A percentile compares a stretch with the other conserved stretches of the same genome.
Evolutionary conservation across 2,797 vertebrate genomes (phyloP).

Genomic region (Platyrinchus mystaceus): DNA sequence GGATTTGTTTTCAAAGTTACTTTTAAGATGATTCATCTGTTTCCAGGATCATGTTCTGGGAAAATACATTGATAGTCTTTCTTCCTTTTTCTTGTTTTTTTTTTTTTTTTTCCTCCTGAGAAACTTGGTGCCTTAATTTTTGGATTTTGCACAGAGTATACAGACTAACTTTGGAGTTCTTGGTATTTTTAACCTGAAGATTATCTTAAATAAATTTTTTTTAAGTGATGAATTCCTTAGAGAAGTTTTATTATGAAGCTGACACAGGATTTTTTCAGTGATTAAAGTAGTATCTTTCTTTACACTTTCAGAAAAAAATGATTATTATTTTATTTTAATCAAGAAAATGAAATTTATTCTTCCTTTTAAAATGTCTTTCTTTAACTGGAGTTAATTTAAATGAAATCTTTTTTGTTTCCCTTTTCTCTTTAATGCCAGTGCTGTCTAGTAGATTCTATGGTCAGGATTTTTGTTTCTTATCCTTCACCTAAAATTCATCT

Average conservation of each 20-base stretch:
- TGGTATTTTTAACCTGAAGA: not conserved
- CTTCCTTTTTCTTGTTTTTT: not conserved
- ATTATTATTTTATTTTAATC: not conserved
- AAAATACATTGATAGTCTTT: not conserved
- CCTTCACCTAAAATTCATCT: not conserved
- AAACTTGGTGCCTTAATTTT: not conserved
- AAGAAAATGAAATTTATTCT: not conserved
- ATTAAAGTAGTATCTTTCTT: not conserved
- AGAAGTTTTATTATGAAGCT: not conserved
- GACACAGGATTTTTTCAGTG: not conserved
- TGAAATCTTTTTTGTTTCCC: not conserved
- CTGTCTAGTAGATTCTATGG: not conserved
- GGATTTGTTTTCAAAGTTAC: conserved; percentile 14
- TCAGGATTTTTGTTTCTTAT: not conserved
- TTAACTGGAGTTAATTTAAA: not conserved
- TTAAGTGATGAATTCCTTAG: not conserved
- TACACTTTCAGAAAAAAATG: not conserved
- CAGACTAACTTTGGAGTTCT: not conserved
- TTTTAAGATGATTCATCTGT: conserved; percentile 9
- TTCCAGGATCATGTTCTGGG: conserved; percentile 26
- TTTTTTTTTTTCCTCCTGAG: not conserved
- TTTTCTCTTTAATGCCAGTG: not conserved
- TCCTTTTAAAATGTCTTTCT: not conserved
- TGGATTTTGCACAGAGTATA: not conserved
- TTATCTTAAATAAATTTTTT: not conserved